Evolutionary conservation across 2,888 invertebrate genomes (phyloP), one percentile per base, ranked within the genome.

Genomic region (Ichneumon xanthorius): DNA sequence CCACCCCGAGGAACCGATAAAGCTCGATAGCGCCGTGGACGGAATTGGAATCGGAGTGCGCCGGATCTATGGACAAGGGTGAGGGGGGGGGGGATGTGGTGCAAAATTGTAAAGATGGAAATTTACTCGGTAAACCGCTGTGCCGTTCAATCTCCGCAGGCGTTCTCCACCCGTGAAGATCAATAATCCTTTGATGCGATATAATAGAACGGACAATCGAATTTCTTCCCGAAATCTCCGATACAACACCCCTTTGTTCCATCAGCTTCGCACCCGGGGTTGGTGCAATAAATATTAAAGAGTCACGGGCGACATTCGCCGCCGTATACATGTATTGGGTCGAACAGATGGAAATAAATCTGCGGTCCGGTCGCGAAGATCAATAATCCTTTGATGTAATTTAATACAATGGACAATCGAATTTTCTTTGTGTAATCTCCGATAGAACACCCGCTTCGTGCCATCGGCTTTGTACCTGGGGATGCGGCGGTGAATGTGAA

Each of bases 91-190:
- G 7, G 30, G 9, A 0, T 1, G 40, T 5, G n/a, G 26, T 50
- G 19, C 37, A 48, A 80, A 84, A 77, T 84, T 80, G 77, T 72
- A 77, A 80, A 84, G 80, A 80, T 80, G 80, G 67, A 67, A 80
- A 77, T 80, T 40, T 40, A 67, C 37, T 65, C 33, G 75, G 58
- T 71, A 75, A 33, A 63, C 70, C 48, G 30, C 63, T 19, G 61
- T 58, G 16, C 50, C 67, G 14, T 33, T 14, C 53, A 58, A 45
- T 16, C 7, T 45, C 37, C 50, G 37, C 30, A 22, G 19, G 37
- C 45, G 70, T 75, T 70, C 70, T 48, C n/a, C 30, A 53, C 58
- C 76, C 76, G 61, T 33, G 45, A 63, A 63, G 61, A 58, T 58
- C 58, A 22, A 58, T 58, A 58, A 58, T 58, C 58, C 26, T 58